Percentiles rank a stretch among this genome's conserved stretches.
Conservation (phyloP, 2,888 invertebrate genomes). For the Lacanobia wlatinum region DNA sequence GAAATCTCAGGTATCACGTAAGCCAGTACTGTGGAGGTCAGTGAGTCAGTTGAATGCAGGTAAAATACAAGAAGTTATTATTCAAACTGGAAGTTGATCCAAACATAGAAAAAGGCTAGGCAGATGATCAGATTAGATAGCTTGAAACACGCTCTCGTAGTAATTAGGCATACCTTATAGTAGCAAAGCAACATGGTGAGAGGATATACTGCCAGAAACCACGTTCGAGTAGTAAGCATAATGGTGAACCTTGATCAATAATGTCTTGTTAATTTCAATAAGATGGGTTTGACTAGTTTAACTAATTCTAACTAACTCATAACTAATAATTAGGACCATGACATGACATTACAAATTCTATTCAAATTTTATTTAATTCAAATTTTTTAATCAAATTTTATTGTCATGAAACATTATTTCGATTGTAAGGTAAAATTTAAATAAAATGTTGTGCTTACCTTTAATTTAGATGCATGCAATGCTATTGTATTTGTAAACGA, state of each 20-base stretch:
- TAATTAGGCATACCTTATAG: background rate
- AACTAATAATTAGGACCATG: too few species aligned
- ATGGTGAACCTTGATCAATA: background rate
- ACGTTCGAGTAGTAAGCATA: background rate
- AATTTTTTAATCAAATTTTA: too few species aligned
- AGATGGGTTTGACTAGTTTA: background rate
- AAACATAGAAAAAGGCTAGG: background rate
- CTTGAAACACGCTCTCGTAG: background rate
- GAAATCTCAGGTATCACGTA: background rate
- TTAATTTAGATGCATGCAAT: too few species aligned
- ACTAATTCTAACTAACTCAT: slow-evolving; percentile 18
- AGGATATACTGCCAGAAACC: background rate
- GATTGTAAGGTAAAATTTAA: too few species aligned
- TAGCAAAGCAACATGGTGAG: too few species aligned
- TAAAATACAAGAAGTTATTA: background rate
- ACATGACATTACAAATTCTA: too few species aligned
- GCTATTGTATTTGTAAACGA: too few species aligned
- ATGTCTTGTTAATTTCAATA: background rate
- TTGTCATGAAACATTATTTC: too few species aligned
- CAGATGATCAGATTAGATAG: background rate
- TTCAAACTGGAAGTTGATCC: background rate
- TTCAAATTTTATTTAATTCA: too few species aligned
- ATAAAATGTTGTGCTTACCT: too few species aligned
- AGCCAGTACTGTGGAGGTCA: background rate
- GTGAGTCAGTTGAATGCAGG: background rate